Evolutionary conservation across 2,888 invertebrate species (phyloP).

Genomic region (Tethea ocularis): DNA sequence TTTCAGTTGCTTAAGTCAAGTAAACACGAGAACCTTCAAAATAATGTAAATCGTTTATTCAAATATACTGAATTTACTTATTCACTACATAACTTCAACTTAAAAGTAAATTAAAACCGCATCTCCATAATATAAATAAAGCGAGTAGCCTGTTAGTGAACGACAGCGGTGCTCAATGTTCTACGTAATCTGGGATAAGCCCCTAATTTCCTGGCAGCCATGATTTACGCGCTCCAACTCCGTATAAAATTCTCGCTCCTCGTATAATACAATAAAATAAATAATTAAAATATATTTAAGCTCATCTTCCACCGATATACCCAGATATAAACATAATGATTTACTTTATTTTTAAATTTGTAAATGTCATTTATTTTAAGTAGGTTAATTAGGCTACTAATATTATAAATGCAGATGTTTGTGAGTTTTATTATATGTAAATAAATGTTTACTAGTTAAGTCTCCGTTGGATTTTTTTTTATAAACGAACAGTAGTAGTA

Average conservation of each 20-base stretch:
- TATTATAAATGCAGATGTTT: too few species aligned
- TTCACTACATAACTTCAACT: conserved; percentile 2
- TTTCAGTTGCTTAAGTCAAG: too few species aligned
- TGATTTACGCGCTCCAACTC: conserved; percentile 49
- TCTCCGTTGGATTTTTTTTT: too few species aligned
- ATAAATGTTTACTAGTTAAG: too few species aligned
- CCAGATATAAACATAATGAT: background rate
- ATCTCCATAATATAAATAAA: conserved; percentile 34
- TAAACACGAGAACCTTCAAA: too few species aligned
- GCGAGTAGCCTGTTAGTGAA: conserved; percentile 39
- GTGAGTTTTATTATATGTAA: too few species aligned
- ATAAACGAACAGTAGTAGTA: too few species aligned
- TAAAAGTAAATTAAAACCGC: conserved; percentile 9
- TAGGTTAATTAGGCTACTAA: too few species aligned
- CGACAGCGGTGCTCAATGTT: conserved; percentile 52
- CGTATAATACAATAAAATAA: conserved; percentile 34
- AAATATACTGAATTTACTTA: background rate
- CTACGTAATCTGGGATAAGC: conserved; percentile 62
- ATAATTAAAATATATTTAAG: conserved; percentile 33
- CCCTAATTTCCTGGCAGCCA: conserved; percentile 56
- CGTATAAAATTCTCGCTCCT: conserved; percentile 34
- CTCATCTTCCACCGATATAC: conserved; percentile 16
- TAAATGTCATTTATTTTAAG: too few species aligned
- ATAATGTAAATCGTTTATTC: too few species aligned
- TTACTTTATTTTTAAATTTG: too few species aligned